phyloP scores from a whole-genome alignment of 2,888 invertebrate species.

The Meteorus colon region DNA sequence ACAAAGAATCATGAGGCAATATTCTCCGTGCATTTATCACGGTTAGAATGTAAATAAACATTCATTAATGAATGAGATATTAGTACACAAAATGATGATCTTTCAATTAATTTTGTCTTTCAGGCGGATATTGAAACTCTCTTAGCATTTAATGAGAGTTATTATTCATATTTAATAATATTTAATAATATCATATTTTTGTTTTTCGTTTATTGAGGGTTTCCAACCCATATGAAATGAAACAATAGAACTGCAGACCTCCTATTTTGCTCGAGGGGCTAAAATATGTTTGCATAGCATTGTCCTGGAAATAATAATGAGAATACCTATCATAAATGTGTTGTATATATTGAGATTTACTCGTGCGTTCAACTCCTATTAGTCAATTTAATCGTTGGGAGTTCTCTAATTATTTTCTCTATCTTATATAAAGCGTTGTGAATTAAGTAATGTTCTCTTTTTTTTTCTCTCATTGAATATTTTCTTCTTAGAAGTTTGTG shows the following conservation, averaged over 20 bases:
- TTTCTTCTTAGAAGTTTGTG: not conserved
- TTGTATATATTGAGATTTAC: not conserved
- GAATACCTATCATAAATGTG: not conserved
- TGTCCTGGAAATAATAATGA: not conserved
- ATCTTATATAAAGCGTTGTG: not conserved
- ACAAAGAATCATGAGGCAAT: conserved; percentile 63
- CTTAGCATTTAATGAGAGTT: too few species aligned
- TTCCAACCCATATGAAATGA: too few species aligned
- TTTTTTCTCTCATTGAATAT: not conserved
- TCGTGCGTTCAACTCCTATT: not conserved
- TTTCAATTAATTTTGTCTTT: too few species aligned
- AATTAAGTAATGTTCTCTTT: not conserved
- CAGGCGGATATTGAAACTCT: too few species aligned
- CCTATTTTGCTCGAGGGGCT: too few species aligned
- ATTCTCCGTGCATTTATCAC: not conserved
- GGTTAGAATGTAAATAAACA: conserved; percentile 14
- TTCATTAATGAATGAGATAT: not conserved
- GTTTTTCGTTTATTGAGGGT: too few species aligned
- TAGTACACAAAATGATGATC: too few species aligned
- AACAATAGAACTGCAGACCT: too few species aligned
- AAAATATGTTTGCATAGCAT: not conserved
- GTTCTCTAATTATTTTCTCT: not conserved
- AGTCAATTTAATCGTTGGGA: not conserved
- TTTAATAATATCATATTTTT: too few species aligned
- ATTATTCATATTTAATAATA: too few species aligned